phyloP scores from a whole-genome alignment of 2,888 invertebrate genomes.

The Rugalucina vietnamica region DNA sequence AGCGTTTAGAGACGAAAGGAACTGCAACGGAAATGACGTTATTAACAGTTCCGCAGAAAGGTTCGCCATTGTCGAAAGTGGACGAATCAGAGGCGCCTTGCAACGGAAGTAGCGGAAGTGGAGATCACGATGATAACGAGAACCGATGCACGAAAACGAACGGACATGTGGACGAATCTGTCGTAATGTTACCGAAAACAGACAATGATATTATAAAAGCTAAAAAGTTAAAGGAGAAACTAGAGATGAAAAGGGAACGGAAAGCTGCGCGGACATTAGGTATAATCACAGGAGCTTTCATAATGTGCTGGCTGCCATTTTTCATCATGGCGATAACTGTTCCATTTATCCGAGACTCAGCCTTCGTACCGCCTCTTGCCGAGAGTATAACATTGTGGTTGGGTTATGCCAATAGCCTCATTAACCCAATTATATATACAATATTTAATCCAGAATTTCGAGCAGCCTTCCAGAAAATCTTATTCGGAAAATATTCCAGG shows the following conservation, averaged over 20 bases:
- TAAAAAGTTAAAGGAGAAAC: constrained; percentile 76
- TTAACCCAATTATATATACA: constrained; percentile 98
- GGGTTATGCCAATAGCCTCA: constrained; percentile 95
- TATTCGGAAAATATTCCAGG: constrained; percentile 84
- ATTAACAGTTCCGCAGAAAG: constrained; percentile 50
- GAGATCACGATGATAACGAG: constrained; percentile 65
- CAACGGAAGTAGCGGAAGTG: constrained; percentile 56
- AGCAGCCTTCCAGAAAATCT: constrained; percentile 93
- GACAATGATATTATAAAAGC: constrained; percentile 60
- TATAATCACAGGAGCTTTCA: constrained; percentile 94
- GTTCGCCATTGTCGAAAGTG: constrained; percentile 41
- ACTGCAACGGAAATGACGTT: constrained; percentile 56
- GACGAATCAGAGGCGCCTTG: constrained; percentile 51
- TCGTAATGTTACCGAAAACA: constrained; percentile 60
- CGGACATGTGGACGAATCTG: constrained; percentile 53
- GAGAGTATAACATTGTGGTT: constrained; percentile 89
- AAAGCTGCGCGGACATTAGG: constrained; percentile 83
- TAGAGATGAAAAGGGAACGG: constrained; percentile 83
- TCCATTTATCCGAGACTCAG: constrained; percentile 88
- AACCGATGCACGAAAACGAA: constrained; percentile 60
- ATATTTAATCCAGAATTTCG: constrained; percentile 97
- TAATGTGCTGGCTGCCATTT: constrained; percentile 98
- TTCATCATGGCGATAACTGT: constrained; percentile 94
- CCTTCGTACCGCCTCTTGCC: constrained; percentile 73
- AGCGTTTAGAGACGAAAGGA: constrained; percentile 30